Percentiles rank a stretch among this genome's conserved stretches.
phyloP scores from a whole-genome alignment of 2,888 invertebrate species.

The Eilema caniola region DNA sequence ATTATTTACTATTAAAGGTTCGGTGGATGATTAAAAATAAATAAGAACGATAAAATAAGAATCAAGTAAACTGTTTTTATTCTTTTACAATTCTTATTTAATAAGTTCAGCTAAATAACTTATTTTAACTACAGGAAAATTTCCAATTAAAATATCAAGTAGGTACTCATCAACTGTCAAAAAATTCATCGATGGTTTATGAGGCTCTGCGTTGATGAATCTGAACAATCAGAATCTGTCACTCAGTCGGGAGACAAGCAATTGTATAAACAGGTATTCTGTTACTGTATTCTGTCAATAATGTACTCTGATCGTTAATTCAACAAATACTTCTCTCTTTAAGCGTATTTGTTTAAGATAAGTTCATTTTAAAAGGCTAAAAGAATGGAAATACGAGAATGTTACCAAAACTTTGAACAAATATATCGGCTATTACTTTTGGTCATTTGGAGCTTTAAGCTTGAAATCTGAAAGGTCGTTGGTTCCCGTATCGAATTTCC shows the following conservation, averaged over 20 bases:
- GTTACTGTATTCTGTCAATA: conserved; percentile 2
- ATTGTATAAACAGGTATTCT: neutral
- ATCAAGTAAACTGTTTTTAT: too few relatives aligned
- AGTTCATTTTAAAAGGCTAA: conserved; percentile 28
- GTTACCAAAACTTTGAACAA: conserved; percentile 43
- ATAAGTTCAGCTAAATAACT: too few relatives aligned
- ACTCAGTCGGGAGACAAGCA: neutral
- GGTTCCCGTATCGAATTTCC: conserved; percentile 72
- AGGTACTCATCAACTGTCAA: too few relatives aligned
- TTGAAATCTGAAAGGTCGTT: conserved; percentile 62
- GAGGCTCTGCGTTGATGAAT: neutral
- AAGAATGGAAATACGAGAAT: conserved; percentile 55
- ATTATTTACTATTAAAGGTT: too few relatives aligned
- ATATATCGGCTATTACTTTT: conserved; percentile 61
- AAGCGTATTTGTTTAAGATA: conserved; percentile 30
- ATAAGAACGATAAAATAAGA: too few relatives aligned
- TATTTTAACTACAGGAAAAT: too few relatives aligned
- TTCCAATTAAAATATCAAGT: too few relatives aligned
- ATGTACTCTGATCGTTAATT: conserved; percentile 19
- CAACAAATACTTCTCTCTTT: conserved; percentile 22
- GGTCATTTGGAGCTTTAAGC: conserved; percentile 61
- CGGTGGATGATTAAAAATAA: too few relatives aligned
- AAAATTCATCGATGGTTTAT: neutral
- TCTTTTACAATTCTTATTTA: too few relatives aligned
- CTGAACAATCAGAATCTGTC: too few relatives aligned